A percentile compares a stretch with the other conserved stretches of the same genome.
Conservation (phyloP, 2,113 vertebrate genomes). For the Serilophus lunatus region DNA sequence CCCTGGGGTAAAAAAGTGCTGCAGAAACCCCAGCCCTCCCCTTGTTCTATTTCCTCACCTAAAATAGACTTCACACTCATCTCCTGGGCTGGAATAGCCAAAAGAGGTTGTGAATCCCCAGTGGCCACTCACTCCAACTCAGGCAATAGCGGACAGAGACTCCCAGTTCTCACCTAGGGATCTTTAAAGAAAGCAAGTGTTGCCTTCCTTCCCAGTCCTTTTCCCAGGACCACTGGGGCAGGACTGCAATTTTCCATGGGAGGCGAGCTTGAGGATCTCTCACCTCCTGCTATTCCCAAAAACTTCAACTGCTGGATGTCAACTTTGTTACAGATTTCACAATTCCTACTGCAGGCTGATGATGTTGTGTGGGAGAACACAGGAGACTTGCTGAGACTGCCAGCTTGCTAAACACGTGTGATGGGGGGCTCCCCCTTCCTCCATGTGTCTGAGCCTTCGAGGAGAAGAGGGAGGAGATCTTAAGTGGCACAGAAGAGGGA, state of each 20-base stretch:
- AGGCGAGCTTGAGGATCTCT: background rate
- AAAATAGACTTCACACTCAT: background rate
- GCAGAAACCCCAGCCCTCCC: constrained; percentile 9
- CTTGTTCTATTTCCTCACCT: background rate
- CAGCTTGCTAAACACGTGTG: background rate
- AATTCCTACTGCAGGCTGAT: constrained; percentile 3
- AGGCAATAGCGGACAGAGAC: fast-evolving
- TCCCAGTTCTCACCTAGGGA: background rate
- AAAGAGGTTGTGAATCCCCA: background rate
- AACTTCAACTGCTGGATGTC: background rate
- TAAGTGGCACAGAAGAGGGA: background rate
- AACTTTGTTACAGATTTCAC: background rate
- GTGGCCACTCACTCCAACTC: background rate
- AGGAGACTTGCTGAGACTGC: constrained; percentile 21
- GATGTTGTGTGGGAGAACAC: constrained; percentile 6
- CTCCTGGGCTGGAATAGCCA: background rate
- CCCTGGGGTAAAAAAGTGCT: constrained; percentile 22
- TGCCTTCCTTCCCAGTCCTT: background rate
- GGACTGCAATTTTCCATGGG: background rate
- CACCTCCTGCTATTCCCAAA: background rate
- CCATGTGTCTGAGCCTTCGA: background rate
- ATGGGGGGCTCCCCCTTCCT: background rate
- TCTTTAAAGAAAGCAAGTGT: background rate
- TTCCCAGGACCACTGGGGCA: background rate
- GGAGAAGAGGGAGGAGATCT: background rate